Conservation (phyloP, 2,797 vertebrate species). For the Falco cherrug region DNA sequence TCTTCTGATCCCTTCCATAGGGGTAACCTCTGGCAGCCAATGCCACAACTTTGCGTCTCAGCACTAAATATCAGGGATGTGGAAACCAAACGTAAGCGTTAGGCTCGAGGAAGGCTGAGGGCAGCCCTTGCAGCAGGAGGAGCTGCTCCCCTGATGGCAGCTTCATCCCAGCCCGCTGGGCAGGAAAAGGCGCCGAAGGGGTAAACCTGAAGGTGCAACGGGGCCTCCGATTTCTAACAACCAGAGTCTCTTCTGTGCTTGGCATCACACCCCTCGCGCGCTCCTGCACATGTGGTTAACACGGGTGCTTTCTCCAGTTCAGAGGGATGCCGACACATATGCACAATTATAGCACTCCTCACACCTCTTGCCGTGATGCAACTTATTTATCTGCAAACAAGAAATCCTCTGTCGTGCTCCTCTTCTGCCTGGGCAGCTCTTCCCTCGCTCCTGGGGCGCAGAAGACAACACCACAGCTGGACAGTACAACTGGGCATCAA, state of each 20-base stretch:
- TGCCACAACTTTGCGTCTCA: background rate
- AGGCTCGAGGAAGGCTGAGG: background rate
- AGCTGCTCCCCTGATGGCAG: background rate
- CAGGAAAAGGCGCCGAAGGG: background rate
- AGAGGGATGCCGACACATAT: background rate
- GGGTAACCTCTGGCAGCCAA: background rate
- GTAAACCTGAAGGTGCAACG: background rate
- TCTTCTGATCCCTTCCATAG: background rate
- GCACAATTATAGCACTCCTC: background rate
- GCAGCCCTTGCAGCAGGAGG: background rate
- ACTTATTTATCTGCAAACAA: background rate
- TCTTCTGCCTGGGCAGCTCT: background rate
- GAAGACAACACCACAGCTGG: background rate
- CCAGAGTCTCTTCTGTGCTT: background rate
- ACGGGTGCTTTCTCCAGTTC: background rate
- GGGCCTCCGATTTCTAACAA: background rate
- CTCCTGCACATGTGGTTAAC: background rate
- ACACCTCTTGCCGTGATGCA: background rate
- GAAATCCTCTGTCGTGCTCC: background rate
- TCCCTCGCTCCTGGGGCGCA: background rate
- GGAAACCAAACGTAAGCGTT: background rate
- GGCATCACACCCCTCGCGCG: background rate
- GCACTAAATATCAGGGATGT: background rate
- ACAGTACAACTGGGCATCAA: too few relatives aligned
- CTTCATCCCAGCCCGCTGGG: background rate